Base-by-base conservation (phyloP, 2,113 vertebrate species). In the Xyliphius kryptos region DNA sequence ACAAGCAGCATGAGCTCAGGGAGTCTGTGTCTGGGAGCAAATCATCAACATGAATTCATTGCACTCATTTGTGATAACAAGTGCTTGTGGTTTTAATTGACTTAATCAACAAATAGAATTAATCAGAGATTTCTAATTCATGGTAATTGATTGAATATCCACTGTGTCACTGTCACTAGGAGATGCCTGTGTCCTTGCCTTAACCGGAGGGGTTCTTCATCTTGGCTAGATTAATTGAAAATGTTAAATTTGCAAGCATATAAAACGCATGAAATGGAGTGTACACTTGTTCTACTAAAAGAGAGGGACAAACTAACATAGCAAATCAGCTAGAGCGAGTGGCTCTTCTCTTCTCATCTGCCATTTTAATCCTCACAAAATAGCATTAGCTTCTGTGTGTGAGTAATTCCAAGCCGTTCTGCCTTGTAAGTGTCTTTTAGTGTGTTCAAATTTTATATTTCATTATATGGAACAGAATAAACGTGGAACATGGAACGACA, bases 41-140 rank as follows among this genome's bases (percentile, higher is more conserved):
- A 80, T 70, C 74, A 76, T 75, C 75, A 61, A 78, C 77, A 80
- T 80, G 81, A 83, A 83, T 86, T 84, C 82, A 85, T 88, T 86
- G 85, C 73, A 77, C 83, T 83, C 74, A 78, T 85, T 75, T 77
- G 83, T 59, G 79, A 86, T 86, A 87, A 87, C 79, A 80, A 86
- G 82, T 77, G 79, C 81, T 84, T 80, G 83, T 84, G 83, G 77
- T 85, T 87, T 86, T 85, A 88, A 87, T 86, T 87, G 85, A 85
- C 85, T 84, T 87, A 85, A 88, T 88, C 84, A 87, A 87, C 84
- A 88, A 88, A 88, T 88, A 86, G 80, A 88, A 85, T 87, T 85
- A 86, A 88, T 87, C 82, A 83, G 86, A 82, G 80, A 82, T 84
- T 84, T 84, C 76, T 87, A 88, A 88, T 87, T 82, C 85, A 85